Percentiles rank a stretch among this genome's conserved stretches.
Evolutionary conservation across 2,888 invertebrate species (phyloP).

Genomic region (Oscheius sp.): DNA sequence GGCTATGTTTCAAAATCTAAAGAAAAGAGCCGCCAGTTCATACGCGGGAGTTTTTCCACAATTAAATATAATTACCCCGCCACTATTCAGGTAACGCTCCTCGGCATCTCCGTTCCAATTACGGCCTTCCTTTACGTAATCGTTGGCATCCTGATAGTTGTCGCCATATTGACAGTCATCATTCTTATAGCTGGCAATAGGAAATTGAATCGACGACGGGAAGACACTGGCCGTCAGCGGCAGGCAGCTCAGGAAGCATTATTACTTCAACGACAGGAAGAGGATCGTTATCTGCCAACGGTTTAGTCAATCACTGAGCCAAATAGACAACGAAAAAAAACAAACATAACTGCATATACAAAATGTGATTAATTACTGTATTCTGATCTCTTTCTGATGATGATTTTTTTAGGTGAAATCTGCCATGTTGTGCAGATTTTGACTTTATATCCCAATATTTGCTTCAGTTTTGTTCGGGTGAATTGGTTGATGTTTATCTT

Average conservation of each 20-base stretch:
- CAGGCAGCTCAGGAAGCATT: constrained; percentile 51
- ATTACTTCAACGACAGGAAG: constrained; percentile 52
- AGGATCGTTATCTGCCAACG: constrained; percentile 55
- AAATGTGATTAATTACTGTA: constrained; percentile 6
- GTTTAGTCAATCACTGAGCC: constrained; percentile 20
- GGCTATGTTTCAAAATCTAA: no score
- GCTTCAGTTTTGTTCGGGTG: constrained; percentile 27
- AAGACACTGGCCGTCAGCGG: constrained; percentile 39
- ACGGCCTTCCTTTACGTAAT: constrained; percentile 47
- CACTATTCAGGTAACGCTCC: constrained; percentile 36
- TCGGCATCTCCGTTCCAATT: constrained; percentile 43
- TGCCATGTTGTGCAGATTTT: not conserved
- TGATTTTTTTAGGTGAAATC: not conserved
- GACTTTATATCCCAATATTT: constrained; percentile 13
- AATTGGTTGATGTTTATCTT: not conserved
- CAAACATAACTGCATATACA: not conserved
- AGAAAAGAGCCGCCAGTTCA: no score
- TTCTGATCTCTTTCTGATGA: constrained; percentile 13
- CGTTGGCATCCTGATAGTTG: constrained; percentile 40
- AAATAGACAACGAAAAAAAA: no score
- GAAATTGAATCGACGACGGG: constrained; percentile 39
- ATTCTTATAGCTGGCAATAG: constrained; percentile 50
- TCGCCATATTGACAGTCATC: constrained; percentile 43
- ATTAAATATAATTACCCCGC: no score
- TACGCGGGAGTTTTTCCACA: no score